A percentile compares a stretch with the other conserved stretches of the same genome.
These are phyloP conservation scores for Mesaphorura yosii DNA, from an alignment of 1,140 invertebrate species.

Conservation along the genomic window DNA sequence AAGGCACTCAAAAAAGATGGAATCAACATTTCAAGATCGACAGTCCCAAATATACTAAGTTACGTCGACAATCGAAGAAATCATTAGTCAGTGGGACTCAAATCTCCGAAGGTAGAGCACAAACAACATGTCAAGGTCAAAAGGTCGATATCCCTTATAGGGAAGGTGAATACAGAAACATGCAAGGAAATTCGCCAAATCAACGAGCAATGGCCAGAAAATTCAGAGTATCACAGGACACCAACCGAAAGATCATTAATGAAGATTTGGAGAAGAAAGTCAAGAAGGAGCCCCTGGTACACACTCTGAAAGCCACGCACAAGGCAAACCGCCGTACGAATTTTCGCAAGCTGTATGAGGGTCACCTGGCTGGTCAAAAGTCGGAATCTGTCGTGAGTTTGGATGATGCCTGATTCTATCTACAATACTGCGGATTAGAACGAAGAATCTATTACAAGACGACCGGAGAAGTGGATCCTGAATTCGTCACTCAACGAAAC, in stretches of 20 bases:
- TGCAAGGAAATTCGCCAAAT: background rate
- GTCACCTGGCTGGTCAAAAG: background rate
- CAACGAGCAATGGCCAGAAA: background rate
- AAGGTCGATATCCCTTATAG: background rate
- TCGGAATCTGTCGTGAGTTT: constrained; percentile 3
- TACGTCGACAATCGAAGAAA: background rate
- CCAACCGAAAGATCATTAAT: background rate
- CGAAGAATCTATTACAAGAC: background rate
- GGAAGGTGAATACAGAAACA: background rate
- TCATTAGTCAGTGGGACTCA: background rate
- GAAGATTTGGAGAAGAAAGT: background rate
- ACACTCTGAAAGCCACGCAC: background rate
- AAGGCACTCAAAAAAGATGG: background rate
- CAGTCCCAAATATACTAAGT: background rate
- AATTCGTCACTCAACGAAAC: background rate
- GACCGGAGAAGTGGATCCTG: background rate
- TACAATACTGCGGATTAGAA: background rate
- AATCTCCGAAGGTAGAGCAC: background rate
- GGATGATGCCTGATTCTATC: background rate
- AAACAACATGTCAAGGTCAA: background rate
- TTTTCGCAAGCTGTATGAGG: background rate
- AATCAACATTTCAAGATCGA: background rate
- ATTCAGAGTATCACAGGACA: background rate
- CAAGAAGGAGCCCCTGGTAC: background rate
- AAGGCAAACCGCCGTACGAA: background rate